Percentiles rank a stretch among this genome's conserved stretches.
phyloP scores from a whole-genome alignment of 2,888 invertebrate species.

The Drosophila cyrtoloma region DNA sequence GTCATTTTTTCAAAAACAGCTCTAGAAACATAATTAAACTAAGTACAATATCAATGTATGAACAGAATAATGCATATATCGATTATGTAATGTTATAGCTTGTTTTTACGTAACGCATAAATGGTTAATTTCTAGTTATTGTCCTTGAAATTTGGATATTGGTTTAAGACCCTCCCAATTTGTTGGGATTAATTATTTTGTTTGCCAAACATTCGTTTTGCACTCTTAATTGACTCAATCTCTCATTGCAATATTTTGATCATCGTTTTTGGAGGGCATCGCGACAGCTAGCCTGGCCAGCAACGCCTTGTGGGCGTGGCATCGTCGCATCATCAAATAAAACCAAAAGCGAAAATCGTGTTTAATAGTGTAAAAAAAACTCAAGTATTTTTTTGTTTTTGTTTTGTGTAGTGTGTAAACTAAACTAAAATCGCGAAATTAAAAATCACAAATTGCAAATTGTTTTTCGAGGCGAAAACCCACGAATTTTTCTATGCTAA shows the following conservation, averaged over 20 bases:
- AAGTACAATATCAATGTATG: conserved; percentile 53
- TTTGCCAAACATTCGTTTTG: conserved; percentile 49
- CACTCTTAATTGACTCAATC: conserved; percentile 72
- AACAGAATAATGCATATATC: conserved; percentile 57
- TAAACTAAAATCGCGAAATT: conserved; percentile 80
- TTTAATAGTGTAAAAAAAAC: conserved; percentile 73
- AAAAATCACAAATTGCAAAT: conserved; percentile 76
- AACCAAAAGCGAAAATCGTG: conserved; percentile 55
- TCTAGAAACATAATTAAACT: conserved; percentile 43
- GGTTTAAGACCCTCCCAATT: conserved; percentile 35
- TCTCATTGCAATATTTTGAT: conserved; percentile 26
- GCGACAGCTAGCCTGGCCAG: conserved; percentile 41
- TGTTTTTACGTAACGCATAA: conserved; percentile 52
- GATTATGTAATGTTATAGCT: conserved; percentile 39
- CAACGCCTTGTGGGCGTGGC: conserved; percentile 42
- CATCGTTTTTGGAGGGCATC: conserved; percentile 67
- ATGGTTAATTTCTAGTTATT: conserved; percentile 79
- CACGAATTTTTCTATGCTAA: conserved; percentile 63
- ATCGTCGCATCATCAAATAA: conserved; percentile 45
- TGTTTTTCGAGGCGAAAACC: conserved; percentile 41
- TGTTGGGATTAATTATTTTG: conserved; percentile 13
- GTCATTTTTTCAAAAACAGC: conserved; percentile 23
- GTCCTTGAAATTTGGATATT: conserved; percentile 72
- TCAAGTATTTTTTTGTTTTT: conserved; percentile 68
- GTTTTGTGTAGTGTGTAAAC: conserved; percentile 52